Conservation (phyloP, 30 jellyfish, hydroid and myxozoan species). For the Cassiopea xamachana region DNA sequence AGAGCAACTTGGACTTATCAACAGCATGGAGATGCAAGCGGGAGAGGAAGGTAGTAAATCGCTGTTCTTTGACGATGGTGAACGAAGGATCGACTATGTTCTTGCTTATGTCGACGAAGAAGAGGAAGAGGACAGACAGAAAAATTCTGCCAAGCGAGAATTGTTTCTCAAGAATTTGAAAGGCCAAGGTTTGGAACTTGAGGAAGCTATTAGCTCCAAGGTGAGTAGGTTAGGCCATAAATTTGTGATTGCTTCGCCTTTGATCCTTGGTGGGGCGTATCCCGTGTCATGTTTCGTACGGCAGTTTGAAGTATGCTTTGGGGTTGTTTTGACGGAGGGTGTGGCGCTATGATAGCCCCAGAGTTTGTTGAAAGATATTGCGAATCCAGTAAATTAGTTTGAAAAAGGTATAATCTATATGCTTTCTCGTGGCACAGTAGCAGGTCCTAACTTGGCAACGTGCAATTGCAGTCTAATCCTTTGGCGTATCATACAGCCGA, state of each 20-base stretch:
- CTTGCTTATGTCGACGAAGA: conserved; percentile 77
- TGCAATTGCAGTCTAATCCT: no score
- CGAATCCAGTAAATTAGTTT: no score
- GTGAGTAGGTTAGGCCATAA: conserved; percentile 14
- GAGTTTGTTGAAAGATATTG: no score
- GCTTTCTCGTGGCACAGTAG: no score
- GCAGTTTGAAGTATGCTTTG: background rate
- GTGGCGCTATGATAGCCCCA: no score
- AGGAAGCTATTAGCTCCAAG: conserved; percentile 68
- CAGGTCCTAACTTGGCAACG: no score
- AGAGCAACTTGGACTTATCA: conserved; percentile 73
- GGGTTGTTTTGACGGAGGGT: no score
- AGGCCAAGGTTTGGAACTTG: conserved; percentile 76
- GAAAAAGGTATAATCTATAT: no score
- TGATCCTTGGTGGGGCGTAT: conserved; percentile 25
- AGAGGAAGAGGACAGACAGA: conserved; percentile 78
- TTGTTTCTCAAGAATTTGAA: conserved; percentile 69
- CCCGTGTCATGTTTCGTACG: background rate
- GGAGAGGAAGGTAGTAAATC: conserved; percentile 46
- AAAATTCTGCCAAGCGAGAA: conserved; percentile 51
- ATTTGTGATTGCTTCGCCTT: background rate
- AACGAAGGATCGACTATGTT: conserved; percentile 87
- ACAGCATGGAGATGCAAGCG: conserved; percentile 79
- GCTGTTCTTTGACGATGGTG: conserved; percentile 88
- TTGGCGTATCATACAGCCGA: no score